Evolutionary conservation across 1,140 invertebrate species (phyloP).

Genomic region (Spodoptera frugiperda): DNA sequence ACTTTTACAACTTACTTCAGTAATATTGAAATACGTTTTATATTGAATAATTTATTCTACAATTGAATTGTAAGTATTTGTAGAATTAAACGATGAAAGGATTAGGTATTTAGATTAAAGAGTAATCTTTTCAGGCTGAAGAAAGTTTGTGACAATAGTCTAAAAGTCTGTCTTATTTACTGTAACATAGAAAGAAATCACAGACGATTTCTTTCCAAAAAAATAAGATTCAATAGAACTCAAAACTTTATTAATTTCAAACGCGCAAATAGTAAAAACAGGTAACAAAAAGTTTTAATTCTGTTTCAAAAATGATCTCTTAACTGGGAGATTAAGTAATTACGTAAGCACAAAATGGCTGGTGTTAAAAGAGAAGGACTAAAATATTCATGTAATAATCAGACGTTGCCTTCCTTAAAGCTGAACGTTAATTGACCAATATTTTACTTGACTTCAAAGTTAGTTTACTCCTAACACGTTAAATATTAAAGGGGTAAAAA

Average conservation of each 20-base stretch:
- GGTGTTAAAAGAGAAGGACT: not conserved
- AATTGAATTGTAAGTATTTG: too few relatives aligned
- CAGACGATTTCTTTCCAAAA: too few relatives aligned
- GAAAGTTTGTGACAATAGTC: too few relatives aligned
- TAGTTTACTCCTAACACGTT: not conserved
- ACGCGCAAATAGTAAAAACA: too few relatives aligned
- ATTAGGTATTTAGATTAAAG: too few relatives aligned
- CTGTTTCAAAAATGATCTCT: not conserved
- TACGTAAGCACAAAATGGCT: conserved; percentile 10
- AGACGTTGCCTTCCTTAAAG: conserved; percentile 4
- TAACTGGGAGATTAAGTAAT: conserved; percentile 2
- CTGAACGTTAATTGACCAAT: conserved; percentile 11
- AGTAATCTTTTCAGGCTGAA: too few relatives aligned
- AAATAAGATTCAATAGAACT: too few relatives aligned
- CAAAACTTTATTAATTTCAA: too few relatives aligned
- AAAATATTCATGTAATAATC: conserved; percentile 12
- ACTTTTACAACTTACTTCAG: not conserved
- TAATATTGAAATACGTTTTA: conserved; percentile 21
- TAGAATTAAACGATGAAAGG: too few relatives aligned
- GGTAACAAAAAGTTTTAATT: not conserved
- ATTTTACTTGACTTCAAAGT: not conserved
- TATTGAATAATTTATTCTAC: not conserved
- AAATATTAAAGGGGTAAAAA: not conserved
- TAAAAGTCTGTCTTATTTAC: too few relatives aligned
- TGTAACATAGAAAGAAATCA: too few relatives aligned